Conservation (phyloP, 1,140 invertebrate species). For the Bactericera cockerelli region DNA sequence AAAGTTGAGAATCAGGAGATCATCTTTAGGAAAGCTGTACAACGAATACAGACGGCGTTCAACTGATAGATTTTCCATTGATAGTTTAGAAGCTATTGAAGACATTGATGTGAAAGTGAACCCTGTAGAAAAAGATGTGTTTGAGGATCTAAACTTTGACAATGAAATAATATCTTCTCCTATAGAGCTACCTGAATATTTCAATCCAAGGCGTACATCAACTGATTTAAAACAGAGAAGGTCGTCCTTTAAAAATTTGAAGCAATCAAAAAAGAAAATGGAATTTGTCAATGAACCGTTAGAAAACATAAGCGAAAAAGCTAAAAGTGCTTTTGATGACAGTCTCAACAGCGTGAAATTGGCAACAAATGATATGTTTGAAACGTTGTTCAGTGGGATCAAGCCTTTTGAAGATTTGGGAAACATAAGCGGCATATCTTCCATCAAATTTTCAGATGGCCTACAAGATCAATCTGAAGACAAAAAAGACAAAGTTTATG, state of each 20-base stretch:
- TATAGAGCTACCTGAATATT: background rate
- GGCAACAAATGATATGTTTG: background rate
- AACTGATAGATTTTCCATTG: slow-evolving; percentile 1
- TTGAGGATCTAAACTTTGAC: background rate
- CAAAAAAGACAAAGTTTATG: no score
- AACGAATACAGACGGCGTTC: background rate
- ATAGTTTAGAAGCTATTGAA: background rate
- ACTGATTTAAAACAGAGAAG: slow-evolving; percentile 1
- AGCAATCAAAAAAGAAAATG: slow-evolving; percentile 4
- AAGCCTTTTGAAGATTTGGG: background rate
- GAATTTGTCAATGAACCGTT: background rate
- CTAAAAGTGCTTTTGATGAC: background rate
- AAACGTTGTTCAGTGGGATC: background rate
- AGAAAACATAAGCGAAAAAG: background rate
- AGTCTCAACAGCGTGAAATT: background rate
- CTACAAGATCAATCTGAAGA: no score
- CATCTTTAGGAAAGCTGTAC: background rate
- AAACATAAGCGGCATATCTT: background rate
- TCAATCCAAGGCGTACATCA: slow-evolving; percentile 3
- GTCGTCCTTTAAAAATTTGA: background rate
- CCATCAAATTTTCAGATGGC: no score
- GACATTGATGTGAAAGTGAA: no score
- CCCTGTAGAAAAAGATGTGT: background rate
- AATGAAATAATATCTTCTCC: background rate
- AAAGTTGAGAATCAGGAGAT: slow-evolving; percentile 2